Evolutionary conservation across 2,797 vertebrate species (phyloP), one percentile per base, ranked within the genome.

Genomic region (Craterocephalus amniculus): DNA sequence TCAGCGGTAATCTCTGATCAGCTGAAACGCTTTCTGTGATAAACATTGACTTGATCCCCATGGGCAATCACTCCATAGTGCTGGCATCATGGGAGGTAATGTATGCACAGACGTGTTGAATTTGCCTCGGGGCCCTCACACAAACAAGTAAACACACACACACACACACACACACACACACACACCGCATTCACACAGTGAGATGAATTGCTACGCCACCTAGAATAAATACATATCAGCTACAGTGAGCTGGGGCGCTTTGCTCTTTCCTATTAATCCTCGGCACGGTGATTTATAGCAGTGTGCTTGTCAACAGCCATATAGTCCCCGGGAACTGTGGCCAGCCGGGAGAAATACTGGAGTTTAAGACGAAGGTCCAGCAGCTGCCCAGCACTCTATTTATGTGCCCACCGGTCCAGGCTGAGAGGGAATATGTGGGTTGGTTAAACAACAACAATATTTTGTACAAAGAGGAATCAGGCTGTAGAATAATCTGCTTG

Each of bases 161-260:
- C 72, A 70, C 79, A 64, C 29, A 31, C 29, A 31, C 29, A 48
- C 72, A 70, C 79, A 64, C 29, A 31, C 29, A 31, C 29, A 67
- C 49, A 74, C n/a, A 68, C 49, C 43, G 52, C 26, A 34, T 58
- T 56, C 70, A 78, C 83, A 72, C 74, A 61, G 71, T 58, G 81
- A 90, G 89, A 91, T 91, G 87, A 92, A 92, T 90, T 88, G 84
- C 85, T 60, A 80, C 74, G 79, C 87, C 86, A 87, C 78, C 79
- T 83, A 87, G 90, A 89, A 91, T 91, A 91, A 91, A 91, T 91
- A 91, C 91, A 90, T 89, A 91, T 90, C 90, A 87, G 89, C 87
- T 85, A 89, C 89, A 84, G 87, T 87, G 88, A 87, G 84, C 86
- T 56, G 75, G 72, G 80, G 69, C 63, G 89, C 89, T 89, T 89